Conservation (phyloP, 92 coral and sea anemone species). For the Actinernus sp. region DNA sequence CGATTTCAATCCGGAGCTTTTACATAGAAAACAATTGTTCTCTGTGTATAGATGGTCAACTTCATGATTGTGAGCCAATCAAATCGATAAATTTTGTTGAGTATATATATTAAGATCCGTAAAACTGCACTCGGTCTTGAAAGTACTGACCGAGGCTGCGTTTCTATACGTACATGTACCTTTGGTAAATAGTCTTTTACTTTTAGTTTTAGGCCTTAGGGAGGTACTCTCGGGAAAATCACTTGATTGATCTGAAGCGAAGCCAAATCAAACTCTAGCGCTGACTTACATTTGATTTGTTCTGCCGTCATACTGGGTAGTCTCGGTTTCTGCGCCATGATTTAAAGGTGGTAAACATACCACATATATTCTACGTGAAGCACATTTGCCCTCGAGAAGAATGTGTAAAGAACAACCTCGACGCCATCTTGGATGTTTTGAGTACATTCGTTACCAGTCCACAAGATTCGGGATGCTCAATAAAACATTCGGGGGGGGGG, state of each 20-base stretch:
- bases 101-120: no score
- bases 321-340: constrained; percentile 46
- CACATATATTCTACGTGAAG: background rate
- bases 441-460: constrained; percentile 2
- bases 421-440: constrained; percentile 33
- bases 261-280: no score
- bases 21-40: no score
- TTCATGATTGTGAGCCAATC: no score
- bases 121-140: no score
- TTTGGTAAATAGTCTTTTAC: background rate
- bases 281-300: constrained; percentile 43
- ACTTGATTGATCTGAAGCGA: no score
- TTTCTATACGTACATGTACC: background rate
- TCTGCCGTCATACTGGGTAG: constrained; percentile 42
- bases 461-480: no score
- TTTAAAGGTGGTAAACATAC: background rate
- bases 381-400: background rate
- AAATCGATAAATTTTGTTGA: no score
- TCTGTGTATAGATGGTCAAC: no score
- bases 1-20: no score
- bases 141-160: no score
- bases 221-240: no score
- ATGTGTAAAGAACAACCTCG: background rate
- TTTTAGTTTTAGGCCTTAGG: background rate
- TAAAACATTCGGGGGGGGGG: background rate